Percentiles rank a stretch among this genome's conserved stretches.
phyloP scores from a whole-genome alignment of 2,113 vertebrate genomes.

The Mola mola region DNA sequence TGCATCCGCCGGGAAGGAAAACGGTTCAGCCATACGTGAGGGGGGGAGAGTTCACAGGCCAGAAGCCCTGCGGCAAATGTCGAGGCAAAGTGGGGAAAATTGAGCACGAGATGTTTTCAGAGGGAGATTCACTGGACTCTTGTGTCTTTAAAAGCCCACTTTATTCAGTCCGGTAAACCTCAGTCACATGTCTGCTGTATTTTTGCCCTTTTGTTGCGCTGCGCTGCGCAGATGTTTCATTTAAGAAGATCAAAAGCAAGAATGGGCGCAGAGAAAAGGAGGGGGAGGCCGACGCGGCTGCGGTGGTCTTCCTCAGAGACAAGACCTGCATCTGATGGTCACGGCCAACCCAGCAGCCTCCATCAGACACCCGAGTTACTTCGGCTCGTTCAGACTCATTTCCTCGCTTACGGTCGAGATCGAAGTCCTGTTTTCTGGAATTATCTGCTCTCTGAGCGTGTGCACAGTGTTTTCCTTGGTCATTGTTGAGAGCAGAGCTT shows the following conservation, averaged over 20 bases:
- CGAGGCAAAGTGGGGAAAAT: conserved; percentile 45
- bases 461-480: background rate
- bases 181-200: conserved; percentile 40
- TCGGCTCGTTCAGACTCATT: no score
- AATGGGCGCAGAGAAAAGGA: no score
- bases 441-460: background rate
- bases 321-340: conserved; percentile 39
- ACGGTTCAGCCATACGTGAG: conserved; percentile 21
- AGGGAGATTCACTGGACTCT: conserved; percentile 31
- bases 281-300: no score
- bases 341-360: conserved; percentile 4
- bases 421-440: background rate
- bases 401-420: no score
- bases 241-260: conserved; percentile 55
- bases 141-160: conserved; percentile 40
- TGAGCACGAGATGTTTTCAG: conserved; percentile 54
- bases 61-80: conserved; percentile 26
- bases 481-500: conserved; percentile 7
- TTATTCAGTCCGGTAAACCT: conserved; percentile 52
- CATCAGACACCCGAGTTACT: conserved; percentile 5
- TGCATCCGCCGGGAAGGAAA: conserved; percentile 7
- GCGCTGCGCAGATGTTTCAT: conserved; percentile 60
- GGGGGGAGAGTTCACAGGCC: conserved; percentile 12
- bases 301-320: conserved; percentile 20
- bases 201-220: background rate